phyloP scores from a whole-genome alignment of 2,888 invertebrate species.

The Drosophila mettleri region DNA sequence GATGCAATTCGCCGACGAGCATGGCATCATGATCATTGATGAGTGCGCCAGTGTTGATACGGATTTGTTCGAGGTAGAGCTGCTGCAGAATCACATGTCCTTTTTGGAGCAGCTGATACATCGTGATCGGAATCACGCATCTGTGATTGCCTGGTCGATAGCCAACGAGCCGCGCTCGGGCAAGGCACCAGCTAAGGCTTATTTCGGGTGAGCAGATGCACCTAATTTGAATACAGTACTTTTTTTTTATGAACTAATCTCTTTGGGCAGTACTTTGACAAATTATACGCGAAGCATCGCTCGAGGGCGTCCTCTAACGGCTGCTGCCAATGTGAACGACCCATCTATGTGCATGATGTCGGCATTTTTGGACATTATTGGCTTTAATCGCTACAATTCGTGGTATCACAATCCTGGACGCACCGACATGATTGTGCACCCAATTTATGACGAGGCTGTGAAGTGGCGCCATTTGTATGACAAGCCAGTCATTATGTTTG shows the following conservation, averaged over 20 bases:
- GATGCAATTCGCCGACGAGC: constrained; percentile 95
- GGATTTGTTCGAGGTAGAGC: constrained; percentile 88
- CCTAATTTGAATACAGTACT: neutral
- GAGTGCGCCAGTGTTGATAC: constrained; percentile 97
- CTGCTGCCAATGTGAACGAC: constrained; percentile 88
- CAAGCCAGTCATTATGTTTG: constrained; percentile 96
- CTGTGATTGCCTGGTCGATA: constrained; percentile 98
- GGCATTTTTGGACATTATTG: constrained; percentile 93
- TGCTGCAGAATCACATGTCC: constrained; percentile 92
- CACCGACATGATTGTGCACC: constrained; percentile 89
- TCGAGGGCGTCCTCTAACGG: constrained; percentile 91
- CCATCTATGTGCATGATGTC: constrained; percentile 43
- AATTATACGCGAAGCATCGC: constrained; percentile 84
- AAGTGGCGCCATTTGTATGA: constrained; percentile 92
- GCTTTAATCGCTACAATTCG: constrained; percentile 97
- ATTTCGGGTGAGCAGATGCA: constrained; percentile 89
- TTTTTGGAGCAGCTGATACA: constrained; percentile 94
- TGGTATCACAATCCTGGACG: constrained; percentile 96
- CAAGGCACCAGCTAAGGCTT: constrained; percentile 88
- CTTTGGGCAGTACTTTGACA: constrained; percentile 86
- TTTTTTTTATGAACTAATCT: constrained; percentile 42
- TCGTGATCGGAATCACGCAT: constrained; percentile 97
- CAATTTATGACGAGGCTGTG: constrained; percentile 90
- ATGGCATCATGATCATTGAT: constrained; percentile 97
- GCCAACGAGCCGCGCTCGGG: constrained; percentile 96